Conservation (phyloP, 2,113 vertebrate genomes). For the Brachirus orientalis region DNA sequence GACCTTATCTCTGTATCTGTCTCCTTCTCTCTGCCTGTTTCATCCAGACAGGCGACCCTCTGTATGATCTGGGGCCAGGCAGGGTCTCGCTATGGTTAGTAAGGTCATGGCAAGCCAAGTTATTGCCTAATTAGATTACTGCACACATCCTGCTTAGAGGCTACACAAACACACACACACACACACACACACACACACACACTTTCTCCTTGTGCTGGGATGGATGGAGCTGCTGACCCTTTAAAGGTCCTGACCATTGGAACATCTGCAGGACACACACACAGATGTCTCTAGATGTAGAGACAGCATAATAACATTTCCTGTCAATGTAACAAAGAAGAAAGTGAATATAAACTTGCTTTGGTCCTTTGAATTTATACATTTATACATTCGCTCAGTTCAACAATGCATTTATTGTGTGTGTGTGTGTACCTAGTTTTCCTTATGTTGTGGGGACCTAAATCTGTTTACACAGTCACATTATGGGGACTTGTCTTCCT, state of each 20-base stretch:
- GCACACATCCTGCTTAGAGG: conserved; percentile 67
- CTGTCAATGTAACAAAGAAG: conserved; percentile 76
- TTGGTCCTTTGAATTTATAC: conserved; percentile 77
- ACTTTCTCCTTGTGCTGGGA: conserved; percentile 20
- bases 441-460: too few relatives aligned
- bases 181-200: conserved; percentile 17
- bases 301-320: conserved; percentile 38
- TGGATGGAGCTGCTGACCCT: conserved; percentile 72
- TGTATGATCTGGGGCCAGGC: conserved; percentile 62
- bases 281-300: too few relatives aligned
- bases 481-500: too few relatives aligned
- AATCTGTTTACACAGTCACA: too few relatives aligned
- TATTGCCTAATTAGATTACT: conserved; percentile 81
- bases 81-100: conserved; percentile 56
- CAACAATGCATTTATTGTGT: not conserved
- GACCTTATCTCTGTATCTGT: conserved; percentile 7
- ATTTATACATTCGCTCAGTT: not conserved
- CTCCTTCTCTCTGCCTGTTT: conserved; percentile 17
- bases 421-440: not conserved
- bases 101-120: conserved; percentile 65
- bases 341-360: conserved; percentile 65
- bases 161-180: conserved; percentile 42
- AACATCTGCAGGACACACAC: conserved; percentile 71
- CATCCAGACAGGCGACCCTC: conserved; percentile 50
- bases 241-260: conserved; percentile 63